A percentile compares a stretch with the other conserved stretches of the same genome.
Conservation (phyloP, 2,113 vertebrate species). For the Pachypanchax playfairii region DNA sequence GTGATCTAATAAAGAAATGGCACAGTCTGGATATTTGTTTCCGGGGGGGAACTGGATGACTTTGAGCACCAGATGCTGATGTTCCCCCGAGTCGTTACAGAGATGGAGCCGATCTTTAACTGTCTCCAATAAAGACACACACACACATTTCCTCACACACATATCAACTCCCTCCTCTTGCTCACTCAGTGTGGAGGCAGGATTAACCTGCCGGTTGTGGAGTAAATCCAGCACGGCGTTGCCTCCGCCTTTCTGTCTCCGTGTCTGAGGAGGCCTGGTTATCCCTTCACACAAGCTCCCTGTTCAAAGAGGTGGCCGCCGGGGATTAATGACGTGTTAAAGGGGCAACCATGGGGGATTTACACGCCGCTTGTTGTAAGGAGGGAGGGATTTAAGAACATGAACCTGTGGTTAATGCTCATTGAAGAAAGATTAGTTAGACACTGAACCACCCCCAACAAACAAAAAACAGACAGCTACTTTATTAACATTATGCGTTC, state of each 20-base stretch:
- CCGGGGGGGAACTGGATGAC: slow-evolving; percentile 62
- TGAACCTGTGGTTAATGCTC: slow-evolving; percentile 61
- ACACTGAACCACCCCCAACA: slow-evolving; percentile 40
- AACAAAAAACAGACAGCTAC: slow-evolving; percentile 33
- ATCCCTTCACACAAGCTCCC: slow-evolving; percentile 66
- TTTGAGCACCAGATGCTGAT: slow-evolving; percentile 78
- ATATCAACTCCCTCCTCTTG: slow-evolving; percentile 9
- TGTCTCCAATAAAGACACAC: slow-evolving; percentile 64
- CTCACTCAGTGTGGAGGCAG: slow-evolving; percentile 51
- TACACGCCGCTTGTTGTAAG: slow-evolving; percentile 63
- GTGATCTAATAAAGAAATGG: slow-evolving; percentile 71
- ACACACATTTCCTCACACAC: slow-evolving; percentile 14
- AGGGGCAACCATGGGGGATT: slow-evolving; percentile 68
- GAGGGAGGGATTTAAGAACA: slow-evolving; percentile 70
- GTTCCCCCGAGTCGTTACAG: slow-evolving; percentile 66
- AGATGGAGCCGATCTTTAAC: slow-evolving; percentile 71
- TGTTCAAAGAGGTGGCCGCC: slow-evolving; percentile 62
- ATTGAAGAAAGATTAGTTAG: slow-evolving; percentile 61
- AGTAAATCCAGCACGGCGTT: slow-evolving; percentile 54
- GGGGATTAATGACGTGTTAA: slow-evolving; percentile 75
- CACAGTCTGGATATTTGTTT: slow-evolving; percentile 65
- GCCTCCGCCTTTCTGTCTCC: slow-evolving; percentile 53
- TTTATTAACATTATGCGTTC: slow-evolving; percentile 34
- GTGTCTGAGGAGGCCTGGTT: slow-evolving; percentile 69
- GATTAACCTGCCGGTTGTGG: slow-evolving; percentile 72